A percentile compares a stretch with the other conserved stretches of the same genome.
These are phyloP conservation scores for Dolichopus griseipennis DNA, from an alignment of 2,888 invertebrate species.

Conservation along the genomic window DNA sequence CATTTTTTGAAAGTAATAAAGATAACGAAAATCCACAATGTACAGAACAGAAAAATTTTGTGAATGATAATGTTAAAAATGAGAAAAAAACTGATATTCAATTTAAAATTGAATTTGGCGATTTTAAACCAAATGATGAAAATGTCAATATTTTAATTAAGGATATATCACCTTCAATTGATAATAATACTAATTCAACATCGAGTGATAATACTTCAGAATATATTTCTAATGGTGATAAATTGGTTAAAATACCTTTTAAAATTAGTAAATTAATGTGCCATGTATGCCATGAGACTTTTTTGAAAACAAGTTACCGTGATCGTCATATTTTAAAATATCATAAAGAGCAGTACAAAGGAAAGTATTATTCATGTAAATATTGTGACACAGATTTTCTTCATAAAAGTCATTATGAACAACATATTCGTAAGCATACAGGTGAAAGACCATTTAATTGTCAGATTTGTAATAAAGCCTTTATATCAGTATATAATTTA, in stretches of 20 bases:
- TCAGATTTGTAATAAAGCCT: neutral
- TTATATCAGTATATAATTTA: neutral
- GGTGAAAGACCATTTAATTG: neutral
- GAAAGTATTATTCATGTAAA: neutral
- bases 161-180: neutral
- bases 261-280: neutral
- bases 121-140: neutral
- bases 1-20: neutral
- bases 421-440: neutral
- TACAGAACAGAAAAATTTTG: too few species aligned
- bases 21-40: neutral
- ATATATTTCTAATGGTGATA: too few species aligned
- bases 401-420: neutral
- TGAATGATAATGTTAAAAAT: too few species aligned
- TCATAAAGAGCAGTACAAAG: neutral
- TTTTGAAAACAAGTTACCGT: neutral
- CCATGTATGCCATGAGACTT: neutral
- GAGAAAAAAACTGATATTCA: neutral
- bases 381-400: neutral
- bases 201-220: too few species aligned
- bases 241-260: neutral
- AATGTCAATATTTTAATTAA: neutral
- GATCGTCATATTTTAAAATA: neutral
- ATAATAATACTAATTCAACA: too few species aligned
- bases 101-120: neutral